These are phyloP conservation scores for Drosophila oshimai DNA, from an alignment of 1,140 invertebrate species.

Conservation along the genomic window DNA sequence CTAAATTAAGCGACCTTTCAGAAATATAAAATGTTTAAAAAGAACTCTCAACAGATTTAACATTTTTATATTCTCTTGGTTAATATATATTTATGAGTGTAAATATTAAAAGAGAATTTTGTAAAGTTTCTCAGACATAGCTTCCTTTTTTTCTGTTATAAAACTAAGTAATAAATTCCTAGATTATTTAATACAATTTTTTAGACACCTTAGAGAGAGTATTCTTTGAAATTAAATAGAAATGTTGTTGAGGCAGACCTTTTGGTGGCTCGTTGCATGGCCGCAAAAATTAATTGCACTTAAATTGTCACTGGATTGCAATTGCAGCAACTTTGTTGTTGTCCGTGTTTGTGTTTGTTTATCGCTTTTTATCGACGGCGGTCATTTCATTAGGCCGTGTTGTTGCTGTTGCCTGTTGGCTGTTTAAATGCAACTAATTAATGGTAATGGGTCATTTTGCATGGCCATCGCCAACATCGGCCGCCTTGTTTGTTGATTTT, in stretches of 20 bases:
- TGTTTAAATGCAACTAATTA: conserved; percentile 77
- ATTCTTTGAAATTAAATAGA: neutral
- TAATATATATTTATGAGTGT: too few species aligned
- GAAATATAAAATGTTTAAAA: too few species aligned
- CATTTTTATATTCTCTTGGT: too few species aligned
- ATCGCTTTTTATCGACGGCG: conserved; percentile 59
- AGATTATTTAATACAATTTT: too few species aligned
- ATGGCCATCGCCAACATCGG: conserved; percentile 62
- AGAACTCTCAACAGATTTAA: too few species aligned
- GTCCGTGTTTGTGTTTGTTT: conserved; percentile 37
- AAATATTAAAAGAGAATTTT: too few species aligned
- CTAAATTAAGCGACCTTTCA: too few species aligned
- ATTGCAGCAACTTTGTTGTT: conserved; percentile 54
- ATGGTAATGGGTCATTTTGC: conserved; percentile 78
- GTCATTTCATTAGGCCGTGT: conserved; percentile 58
- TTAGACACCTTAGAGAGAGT: neutral
- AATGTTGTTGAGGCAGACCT: neutral
- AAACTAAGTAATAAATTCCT: too few species aligned
- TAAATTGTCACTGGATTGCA: conserved; percentile 73
- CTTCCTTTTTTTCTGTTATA: too few species aligned
- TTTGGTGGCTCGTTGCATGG: conserved; percentile 23
- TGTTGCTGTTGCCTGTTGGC: conserved; percentile 23
- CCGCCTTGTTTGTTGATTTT: conserved; percentile 71
- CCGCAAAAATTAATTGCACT: conserved; percentile 69
- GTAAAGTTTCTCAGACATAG: too few species aligned